Conservation (phyloP, 2,113 vertebrate genomes). For the Rhodinocichla rosea region DNA sequence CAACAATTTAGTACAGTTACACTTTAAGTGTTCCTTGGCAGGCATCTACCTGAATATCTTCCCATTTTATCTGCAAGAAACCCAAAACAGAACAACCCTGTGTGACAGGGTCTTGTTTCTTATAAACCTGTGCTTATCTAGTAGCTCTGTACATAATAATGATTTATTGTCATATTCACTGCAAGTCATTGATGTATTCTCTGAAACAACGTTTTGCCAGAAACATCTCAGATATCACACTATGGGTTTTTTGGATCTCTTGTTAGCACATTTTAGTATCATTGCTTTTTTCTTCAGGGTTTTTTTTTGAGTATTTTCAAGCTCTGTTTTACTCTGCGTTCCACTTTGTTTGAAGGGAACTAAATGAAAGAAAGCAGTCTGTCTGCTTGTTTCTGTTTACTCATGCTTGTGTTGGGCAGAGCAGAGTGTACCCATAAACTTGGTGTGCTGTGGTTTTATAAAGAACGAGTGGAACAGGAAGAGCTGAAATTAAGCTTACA, state of each 20-base stretch:
- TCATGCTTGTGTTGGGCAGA: not conserved
- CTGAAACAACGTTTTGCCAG: not conserved
- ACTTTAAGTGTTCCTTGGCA: not conserved
- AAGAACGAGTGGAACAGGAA: not conserved
- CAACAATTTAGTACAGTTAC: not conserved
- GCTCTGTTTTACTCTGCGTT: not conserved
- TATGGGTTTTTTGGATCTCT: not conserved
- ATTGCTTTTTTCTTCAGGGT: not conserved
- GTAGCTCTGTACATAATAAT: not conserved
- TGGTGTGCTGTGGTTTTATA: not conserved
- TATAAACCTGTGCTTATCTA: not conserved
- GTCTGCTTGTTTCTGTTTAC: constrained; percentile 1
- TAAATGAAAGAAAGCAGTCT: not conserved
- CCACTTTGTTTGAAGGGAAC: not conserved
- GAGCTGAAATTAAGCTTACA: constrained; percentile 20
- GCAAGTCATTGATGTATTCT: not conserved
- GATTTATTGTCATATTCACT: not conserved
- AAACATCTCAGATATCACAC: not conserved
- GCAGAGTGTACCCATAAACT: constrained; percentile 8
- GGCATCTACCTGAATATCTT: not conserved
- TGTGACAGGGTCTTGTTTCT: not conserved
- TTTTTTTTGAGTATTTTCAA: not conserved
- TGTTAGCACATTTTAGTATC: not conserved
- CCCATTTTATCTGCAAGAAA: not conserved
- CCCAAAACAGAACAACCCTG: not conserved